These are phyloP conservation scores for Trachemys scripta DNA, from an alignment of 2,113 vertebrate genomes.

Conservation along the genomic window DNA sequence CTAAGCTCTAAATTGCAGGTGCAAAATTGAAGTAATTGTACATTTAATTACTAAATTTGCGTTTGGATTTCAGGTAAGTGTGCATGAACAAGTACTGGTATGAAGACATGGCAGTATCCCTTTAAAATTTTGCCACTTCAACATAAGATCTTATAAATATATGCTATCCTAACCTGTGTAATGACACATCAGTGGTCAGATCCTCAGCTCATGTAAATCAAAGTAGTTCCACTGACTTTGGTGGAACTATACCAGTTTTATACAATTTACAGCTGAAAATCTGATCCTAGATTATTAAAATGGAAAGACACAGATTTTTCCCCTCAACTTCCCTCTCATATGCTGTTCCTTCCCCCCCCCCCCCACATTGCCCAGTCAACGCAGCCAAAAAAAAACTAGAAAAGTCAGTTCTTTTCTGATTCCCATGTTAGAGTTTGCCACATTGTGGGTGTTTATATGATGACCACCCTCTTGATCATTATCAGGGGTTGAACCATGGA, in stretches of 20 bases:
- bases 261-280: not conserved
- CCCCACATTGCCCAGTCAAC: not conserved
- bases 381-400: not conserved
- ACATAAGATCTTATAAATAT: not conserved
- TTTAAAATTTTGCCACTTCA: too few species aligned
- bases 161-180: not conserved
- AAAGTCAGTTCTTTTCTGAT: not conserved
- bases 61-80: not conserved
- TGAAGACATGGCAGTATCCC: not conserved
- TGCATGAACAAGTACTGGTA: not conserved
- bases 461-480: conserved; percentile 1
- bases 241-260: not conserved
- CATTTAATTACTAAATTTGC: not conserved
- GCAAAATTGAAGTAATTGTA: not conserved
- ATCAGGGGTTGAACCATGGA: not conserved
- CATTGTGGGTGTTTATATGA: not conserved
- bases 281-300: not conserved
- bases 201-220: not conserved
- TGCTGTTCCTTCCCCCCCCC: not conserved
- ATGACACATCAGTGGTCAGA: not conserved
- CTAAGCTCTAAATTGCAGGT: not conserved
- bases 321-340: not conserved
- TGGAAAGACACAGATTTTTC: not conserved
- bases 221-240: not conserved
- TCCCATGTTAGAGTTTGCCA: not conserved